These are phyloP conservation scores for Lasioglossum oenotherae DNA, from an alignment of 2,888 invertebrate genomes.

Conservation along the genomic window DNA sequence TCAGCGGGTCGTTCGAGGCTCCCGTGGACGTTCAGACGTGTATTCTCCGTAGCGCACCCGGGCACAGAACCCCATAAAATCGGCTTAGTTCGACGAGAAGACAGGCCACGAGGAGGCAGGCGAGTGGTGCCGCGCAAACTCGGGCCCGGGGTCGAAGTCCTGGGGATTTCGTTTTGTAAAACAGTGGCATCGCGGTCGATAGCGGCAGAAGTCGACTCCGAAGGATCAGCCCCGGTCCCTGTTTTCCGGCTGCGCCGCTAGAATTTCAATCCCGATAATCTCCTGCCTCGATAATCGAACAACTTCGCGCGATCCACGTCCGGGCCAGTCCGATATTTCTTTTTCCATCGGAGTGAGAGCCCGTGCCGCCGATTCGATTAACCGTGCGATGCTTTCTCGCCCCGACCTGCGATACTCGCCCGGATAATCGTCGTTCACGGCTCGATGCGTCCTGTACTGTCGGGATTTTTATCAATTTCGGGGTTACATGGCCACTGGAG, in stretches of 20 bases:
- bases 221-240: conserved; percentile 21
- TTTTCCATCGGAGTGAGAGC: not conserved
- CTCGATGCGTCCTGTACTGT: too few species aligned
- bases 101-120: conserved; percentile 2
- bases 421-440: conserved; percentile 1
- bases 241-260: conserved; percentile 30
- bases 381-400: conserved; percentile 22
- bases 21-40: conserved; percentile 60
- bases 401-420: not conserved
- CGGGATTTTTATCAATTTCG: conserved; percentile 18
- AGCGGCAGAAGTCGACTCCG: conserved; percentile 25
- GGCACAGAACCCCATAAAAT: conserved; percentile 77
- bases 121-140: conserved; percentile 17
- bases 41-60: conserved; percentile 62
- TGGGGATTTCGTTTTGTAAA: conserved; percentile 68
- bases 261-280: conserved; percentile 60
- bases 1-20: conserved; percentile 74
- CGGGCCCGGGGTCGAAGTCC: conserved; percentile 49
- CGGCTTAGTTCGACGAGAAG: conserved; percentile 76
- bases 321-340: conserved; percentile 19
- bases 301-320: conserved; percentile 30
- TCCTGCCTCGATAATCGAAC: conserved; percentile 52
- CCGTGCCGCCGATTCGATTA: conserved; percentile 47
- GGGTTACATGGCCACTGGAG: not conserved
- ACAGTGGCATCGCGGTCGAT: conserved; percentile 61